phyloP scores from a whole-genome alignment of 2,888 invertebrate species.

The Parnassius apollo region DNA sequence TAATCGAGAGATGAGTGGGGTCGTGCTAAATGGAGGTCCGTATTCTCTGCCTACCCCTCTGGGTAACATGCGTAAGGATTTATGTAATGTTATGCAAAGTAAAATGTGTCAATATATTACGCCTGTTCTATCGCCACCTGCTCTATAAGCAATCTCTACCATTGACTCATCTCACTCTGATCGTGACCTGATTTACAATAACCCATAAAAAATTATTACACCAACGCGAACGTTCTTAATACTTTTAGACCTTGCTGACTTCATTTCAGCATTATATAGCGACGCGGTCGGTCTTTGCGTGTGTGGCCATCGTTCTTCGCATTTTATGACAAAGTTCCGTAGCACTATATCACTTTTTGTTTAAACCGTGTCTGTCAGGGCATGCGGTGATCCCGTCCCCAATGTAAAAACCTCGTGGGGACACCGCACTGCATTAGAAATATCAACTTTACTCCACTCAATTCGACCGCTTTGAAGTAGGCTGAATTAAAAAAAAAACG shows the following conservation, averaged over 20 bases:
- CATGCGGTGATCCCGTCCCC: conserved; percentile 38
- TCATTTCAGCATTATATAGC: conserved; percentile 40
- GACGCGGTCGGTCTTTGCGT: conserved; percentile 53
- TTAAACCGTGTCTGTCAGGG: conserved; percentile 64
- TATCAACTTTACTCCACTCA: too few relatives aligned
- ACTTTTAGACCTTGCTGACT: conserved; percentile 53
- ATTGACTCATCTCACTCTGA: conserved; percentile 22
- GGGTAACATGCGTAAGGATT: too few relatives aligned
- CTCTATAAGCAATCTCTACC: not conserved
- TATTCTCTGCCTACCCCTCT: too few relatives aligned
- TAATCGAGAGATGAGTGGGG: too few relatives aligned
- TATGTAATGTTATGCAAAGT: too few relatives aligned
- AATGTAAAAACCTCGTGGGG: conserved; percentile 29
- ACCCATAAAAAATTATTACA: conserved; percentile 30
- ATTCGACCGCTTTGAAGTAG: too few relatives aligned
- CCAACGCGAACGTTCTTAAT: conserved; percentile 29
- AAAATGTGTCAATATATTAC: too few relatives aligned
- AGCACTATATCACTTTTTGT: conserved; percentile 75
- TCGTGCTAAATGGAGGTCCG: too few relatives aligned
- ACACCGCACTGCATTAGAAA: not conserved
- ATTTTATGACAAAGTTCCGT: conserved; percentile 75
- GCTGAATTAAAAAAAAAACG: too few relatives aligned
- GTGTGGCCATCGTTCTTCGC: conserved; percentile 62
- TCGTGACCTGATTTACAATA: conserved; percentile 31
- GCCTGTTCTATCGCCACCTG: not conserved